phyloP scores from a whole-genome alignment of 2,888 invertebrate species.

The Luperina testacea region DNA sequence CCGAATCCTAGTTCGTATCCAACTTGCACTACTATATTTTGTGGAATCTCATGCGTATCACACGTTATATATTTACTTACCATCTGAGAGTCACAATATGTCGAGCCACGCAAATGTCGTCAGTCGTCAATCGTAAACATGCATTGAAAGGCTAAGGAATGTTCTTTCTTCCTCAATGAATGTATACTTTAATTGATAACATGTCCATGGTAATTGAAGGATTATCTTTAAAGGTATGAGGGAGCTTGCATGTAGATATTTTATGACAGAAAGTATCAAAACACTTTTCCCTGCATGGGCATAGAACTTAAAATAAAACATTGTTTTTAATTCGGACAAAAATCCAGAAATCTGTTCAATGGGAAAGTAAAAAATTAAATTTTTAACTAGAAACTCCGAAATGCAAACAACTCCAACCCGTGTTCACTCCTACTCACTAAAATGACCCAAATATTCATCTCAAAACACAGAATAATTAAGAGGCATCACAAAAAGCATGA shows the following conservation, averaged over 20 bases:
- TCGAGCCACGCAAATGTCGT: conserved; percentile 23
- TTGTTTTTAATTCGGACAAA: neutral
- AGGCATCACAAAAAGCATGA: conserved; percentile 48
- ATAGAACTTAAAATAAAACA: neutral
- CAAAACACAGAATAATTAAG: conserved; percentile 54
- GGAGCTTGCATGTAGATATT: neutral
- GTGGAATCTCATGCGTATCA: conserved; percentile 33
- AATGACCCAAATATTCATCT: conserved; percentile 35
- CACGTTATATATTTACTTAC: conserved; percentile 41
- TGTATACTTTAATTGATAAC: conserved; percentile 3
- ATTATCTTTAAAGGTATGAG: neutral
- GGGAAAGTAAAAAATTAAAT: neutral
- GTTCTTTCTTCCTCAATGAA: conserved; percentile 21
- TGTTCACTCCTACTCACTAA: conserved; percentile 34
- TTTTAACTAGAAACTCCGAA: neutral
- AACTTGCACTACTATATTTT: neutral
- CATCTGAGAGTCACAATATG: conserved; percentile 14
- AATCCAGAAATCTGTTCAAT: neutral
- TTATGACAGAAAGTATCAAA: neutral
- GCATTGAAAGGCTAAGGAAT: conserved; percentile 40
- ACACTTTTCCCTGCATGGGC: neutral
- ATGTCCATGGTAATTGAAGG: neutral
- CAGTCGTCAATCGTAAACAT: conserved; percentile 29
- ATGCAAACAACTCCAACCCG: neutral
- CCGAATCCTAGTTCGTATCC: neutral